Evolutionary conservation across 2,797 vertebrate genomes (phyloP).

Genomic region (Intellagama lesueurii): DNA sequence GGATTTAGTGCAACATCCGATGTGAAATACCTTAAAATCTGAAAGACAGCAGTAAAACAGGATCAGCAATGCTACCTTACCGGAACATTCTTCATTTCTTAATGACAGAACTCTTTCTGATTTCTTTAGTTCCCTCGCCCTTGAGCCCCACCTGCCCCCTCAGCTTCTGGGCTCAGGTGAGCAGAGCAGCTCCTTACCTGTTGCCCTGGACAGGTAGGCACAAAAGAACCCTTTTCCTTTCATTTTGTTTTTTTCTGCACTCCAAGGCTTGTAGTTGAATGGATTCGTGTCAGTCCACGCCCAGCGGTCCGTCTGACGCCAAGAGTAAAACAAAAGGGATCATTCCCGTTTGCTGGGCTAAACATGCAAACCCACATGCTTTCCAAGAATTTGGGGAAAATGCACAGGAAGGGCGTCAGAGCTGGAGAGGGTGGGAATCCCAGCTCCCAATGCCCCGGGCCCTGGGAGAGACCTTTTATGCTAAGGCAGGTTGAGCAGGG

Average conservation of each 20-base stretch:
- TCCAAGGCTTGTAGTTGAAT: neutral
- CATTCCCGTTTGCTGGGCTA: neutral
- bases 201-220: neutral
- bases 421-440: too few species aligned
- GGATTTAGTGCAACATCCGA: neutral
- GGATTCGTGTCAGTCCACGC: neutral
- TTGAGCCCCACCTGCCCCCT: neutral
- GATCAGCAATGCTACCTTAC: too few species aligned
- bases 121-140: neutral
- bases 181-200: neutral
- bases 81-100: neutral
- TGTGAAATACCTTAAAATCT: neutral
- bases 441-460: too few species aligned
- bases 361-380: neutral
- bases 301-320: neutral
- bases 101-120: neutral
- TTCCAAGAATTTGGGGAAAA: neutral
- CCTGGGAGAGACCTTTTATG: too few species aligned
- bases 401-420: neutral
- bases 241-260: rapidly evolving
- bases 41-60: neutral
- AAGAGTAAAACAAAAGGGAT: neutral
- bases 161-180: neutral
- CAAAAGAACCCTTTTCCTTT: neutral
- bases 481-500: too few species aligned